Conservation (phyloP, 1,140 invertebrate species). For the Drosophila oshimai region DNA sequence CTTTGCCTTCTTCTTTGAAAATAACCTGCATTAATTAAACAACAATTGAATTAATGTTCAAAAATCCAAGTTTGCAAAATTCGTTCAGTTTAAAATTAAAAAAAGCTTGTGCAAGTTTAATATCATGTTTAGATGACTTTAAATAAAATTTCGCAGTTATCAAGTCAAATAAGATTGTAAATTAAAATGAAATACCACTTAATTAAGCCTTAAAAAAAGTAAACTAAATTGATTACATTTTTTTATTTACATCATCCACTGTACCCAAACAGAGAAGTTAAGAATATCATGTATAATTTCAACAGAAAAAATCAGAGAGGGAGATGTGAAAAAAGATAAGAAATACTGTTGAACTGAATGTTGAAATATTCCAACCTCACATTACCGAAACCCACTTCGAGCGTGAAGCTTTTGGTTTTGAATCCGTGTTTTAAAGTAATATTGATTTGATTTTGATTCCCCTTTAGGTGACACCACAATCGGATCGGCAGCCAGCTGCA, state of each 20-base stretch:
- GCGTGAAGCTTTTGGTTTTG: not conserved
- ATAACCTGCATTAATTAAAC: no score
- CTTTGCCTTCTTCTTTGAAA: no score
- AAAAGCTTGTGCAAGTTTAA: no score
- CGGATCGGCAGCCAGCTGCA: constrained; percentile 88
- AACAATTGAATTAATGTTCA: no score
- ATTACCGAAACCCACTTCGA: constrained; percentile 4
- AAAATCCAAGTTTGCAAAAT: no score
- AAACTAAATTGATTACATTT: no score
- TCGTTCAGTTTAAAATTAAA: no score
- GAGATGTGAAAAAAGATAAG: constrained; percentile 9
- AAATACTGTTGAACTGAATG: not conserved
- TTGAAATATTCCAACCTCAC: constrained; percentile 17
- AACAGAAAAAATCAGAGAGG: constrained; percentile 5
- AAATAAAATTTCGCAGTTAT: no score
- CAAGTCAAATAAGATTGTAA: no score
- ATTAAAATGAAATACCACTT: no score
- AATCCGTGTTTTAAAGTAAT: not conserved
- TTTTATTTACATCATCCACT: not conserved
- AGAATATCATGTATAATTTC: not conserved
- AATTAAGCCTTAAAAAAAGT: no score
- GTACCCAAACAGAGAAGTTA: not conserved
- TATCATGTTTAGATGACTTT: no score
- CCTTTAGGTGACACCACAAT: constrained; percentile 88
- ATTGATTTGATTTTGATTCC: constrained; percentile 14